Conservation (phyloP, 2,888 invertebrate species). For the Caenorhabditis japonica region DNA sequence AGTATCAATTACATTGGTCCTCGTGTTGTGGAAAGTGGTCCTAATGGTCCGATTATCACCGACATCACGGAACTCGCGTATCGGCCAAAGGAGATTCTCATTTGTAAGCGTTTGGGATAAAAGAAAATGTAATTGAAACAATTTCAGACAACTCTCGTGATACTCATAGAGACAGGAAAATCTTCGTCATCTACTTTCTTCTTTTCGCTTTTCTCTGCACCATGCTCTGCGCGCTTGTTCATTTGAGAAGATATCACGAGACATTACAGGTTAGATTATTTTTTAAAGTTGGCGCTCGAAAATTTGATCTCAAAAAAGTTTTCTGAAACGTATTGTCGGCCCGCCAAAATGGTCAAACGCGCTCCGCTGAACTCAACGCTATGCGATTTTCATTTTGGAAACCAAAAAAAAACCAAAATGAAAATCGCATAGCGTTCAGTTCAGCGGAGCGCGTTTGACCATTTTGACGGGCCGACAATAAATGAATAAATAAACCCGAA, state of each 20-base stretch:
- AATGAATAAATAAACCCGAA: no score
- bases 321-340: no score
- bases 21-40: conserved; percentile 24
- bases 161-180: neutral
- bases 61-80: conserved; percentile 35
- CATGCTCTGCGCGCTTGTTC: conserved; percentile 5
- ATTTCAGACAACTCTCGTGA: conserved; percentile 12
- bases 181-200: conserved; percentile 15
- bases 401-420: no score
- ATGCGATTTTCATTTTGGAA: no score
- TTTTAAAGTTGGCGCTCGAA: no score
- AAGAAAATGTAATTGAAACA: no score
- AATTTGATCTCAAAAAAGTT: no score
- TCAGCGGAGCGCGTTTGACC: no score
- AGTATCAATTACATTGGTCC: conserved; percentile 39
- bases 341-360: no score
- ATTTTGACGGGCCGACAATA: no score
- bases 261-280: conserved; percentile 7
- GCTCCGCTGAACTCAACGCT: no score
- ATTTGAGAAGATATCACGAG: conserved; percentile 12
- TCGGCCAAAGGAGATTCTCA: conserved; percentile 30
- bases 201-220: conserved; percentile 14
- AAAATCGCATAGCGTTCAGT: no score
- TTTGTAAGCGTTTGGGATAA: conserved; percentile 23
- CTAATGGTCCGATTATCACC: conserved; percentile 24